Evolutionary conservation across 2,797 vertebrate species (phyloP).

Genomic region (Cossypha niveicapilla): DNA sequence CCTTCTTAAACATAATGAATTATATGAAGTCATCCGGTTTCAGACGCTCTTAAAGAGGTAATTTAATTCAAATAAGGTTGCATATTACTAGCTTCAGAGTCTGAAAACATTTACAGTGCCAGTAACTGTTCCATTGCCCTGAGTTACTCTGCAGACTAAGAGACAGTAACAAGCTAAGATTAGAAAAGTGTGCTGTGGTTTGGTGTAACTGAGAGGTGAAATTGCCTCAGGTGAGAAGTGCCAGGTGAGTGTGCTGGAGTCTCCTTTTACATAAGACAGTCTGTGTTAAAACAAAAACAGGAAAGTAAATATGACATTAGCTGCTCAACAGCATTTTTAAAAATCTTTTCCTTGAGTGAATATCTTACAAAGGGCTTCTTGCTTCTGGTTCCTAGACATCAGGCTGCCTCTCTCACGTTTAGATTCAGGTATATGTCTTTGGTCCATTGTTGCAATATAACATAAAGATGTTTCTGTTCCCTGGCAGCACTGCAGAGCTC

Average conservation of each 20-base stretch:
- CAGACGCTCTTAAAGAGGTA: conserved; percentile 60
- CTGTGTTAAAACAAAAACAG: conserved; percentile 1
- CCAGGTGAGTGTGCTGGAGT: not conserved
- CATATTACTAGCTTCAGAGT: conserved; percentile 39
- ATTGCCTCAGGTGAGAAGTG: not conserved
- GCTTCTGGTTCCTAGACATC: not conserved
- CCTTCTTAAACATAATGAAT: conserved; percentile 60
- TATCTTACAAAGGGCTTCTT: not conserved
- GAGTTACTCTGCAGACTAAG: conserved; percentile 16
- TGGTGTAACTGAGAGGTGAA: conserved; percentile 1
- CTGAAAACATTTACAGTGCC: conserved; percentile 62
- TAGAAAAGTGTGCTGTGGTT: conserved; percentile 10
- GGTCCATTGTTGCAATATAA: not conserved
- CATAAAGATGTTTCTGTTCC: not conserved
- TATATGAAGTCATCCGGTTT: conserved; percentile 63
- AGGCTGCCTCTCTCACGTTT: not conserved
- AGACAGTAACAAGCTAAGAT: conserved; percentile 37
- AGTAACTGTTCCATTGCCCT: conserved; percentile 33
- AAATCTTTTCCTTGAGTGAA: not conserved
- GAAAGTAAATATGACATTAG: not conserved
- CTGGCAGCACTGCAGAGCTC: not conserved
- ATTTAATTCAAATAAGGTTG: conserved; percentile 65
- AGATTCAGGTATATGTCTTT: not conserved
- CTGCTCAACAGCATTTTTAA: not conserved
- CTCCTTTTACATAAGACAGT: not conserved